Percentiles rank a stretch among this genome's conserved stretches.
Conservation (phyloP, 2,888 invertebrate genomes). For the Lucinisca nassula region DNA sequence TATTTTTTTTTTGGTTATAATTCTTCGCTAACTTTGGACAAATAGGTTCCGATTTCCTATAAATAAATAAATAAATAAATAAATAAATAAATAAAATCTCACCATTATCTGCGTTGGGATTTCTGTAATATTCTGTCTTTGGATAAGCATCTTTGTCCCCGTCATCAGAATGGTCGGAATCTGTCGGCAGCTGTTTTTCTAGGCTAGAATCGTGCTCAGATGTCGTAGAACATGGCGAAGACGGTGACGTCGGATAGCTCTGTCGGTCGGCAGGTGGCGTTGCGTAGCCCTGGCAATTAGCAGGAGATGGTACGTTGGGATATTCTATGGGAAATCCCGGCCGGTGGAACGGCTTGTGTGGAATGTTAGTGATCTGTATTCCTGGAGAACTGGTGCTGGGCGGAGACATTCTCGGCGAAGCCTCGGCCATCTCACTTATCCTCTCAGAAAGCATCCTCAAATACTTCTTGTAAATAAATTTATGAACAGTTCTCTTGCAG, state of each 20-base stretch:
- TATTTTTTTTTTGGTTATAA: too few species aligned
- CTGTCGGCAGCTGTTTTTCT: constrained; percentile 59
- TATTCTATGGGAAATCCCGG: constrained; percentile 67
- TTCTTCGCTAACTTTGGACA: too few species aligned
- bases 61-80: not conserved
- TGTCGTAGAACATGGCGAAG: constrained; percentile 60
- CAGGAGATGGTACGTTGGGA: constrained; percentile 46
- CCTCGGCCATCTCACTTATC: not conserved
- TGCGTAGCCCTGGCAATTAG: not conserved
- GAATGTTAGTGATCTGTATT: constrained; percentile 34
- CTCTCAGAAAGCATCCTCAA: constrained; percentile 15
- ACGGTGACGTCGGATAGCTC: constrained; percentile 68
- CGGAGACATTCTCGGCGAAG: constrained; percentile 37
- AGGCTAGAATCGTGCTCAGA: constrained; percentile 68
- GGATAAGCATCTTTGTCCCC: constrained; percentile 37
- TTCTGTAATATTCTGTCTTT: constrained; percentile 62
- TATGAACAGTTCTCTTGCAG: too few species aligned
- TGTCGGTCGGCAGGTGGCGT: constrained; percentile 21
- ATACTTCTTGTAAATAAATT: too few species aligned
- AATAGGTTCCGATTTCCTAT: too few species aligned
- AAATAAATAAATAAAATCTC: not conserved
- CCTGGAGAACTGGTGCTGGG: constrained; percentile 33
- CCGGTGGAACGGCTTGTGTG: constrained; percentile 66
- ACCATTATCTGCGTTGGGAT: constrained; percentile 31
- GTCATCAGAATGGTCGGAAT: constrained; percentile 67